Percentiles rank a stretch among this genome's conserved stretches.
These are phyloP conservation scores for Oryzias melastigma DNA, from an alignment of 2,113 vertebrate genomes.

Conservation along the genomic window DNA sequence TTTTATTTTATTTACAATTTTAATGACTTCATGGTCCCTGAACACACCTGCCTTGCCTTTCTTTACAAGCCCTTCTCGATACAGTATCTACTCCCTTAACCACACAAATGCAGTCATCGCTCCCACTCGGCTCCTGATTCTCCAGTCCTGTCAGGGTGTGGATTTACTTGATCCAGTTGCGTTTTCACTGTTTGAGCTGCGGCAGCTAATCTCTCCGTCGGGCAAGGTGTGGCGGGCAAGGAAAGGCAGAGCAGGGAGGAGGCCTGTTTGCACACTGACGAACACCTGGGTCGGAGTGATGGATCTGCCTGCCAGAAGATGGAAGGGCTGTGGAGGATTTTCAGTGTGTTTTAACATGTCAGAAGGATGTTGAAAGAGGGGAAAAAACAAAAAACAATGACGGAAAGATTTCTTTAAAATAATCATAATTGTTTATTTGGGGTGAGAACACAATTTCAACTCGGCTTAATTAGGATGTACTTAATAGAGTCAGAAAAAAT, in stretches of 20 bases:
- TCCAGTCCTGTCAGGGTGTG: constrained; percentile 23
- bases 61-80: not conserved
- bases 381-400: too few species aligned
- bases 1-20: too few species aligned
- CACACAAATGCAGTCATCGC: too few species aligned
- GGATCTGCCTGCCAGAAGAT: not conserved
- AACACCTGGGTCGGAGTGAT: constrained; percentile 22
- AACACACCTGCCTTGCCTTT: not conserved
- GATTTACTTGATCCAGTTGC: constrained; percentile 44
- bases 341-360: not conserved
- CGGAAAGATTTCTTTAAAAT: too few species aligned
- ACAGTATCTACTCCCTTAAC: too few species aligned
- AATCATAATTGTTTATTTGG: too few species aligned
- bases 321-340: constrained; percentile 15
- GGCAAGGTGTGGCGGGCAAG: constrained; percentile 23
- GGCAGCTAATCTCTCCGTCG: constrained; percentile 29
- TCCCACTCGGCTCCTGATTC: too few species aligned
- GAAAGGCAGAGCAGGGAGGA: constrained; percentile 27
- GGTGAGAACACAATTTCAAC: too few species aligned
- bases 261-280: constrained; percentile 43
- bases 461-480: too few species aligned
- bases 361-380: not conserved
- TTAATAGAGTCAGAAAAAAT: too few species aligned
- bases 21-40: not conserved
- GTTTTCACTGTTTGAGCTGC: constrained; percentile 54